phyloP scores from a whole-genome alignment of 2,113 vertebrate genomes.

The Ascaphus truei region DNA sequence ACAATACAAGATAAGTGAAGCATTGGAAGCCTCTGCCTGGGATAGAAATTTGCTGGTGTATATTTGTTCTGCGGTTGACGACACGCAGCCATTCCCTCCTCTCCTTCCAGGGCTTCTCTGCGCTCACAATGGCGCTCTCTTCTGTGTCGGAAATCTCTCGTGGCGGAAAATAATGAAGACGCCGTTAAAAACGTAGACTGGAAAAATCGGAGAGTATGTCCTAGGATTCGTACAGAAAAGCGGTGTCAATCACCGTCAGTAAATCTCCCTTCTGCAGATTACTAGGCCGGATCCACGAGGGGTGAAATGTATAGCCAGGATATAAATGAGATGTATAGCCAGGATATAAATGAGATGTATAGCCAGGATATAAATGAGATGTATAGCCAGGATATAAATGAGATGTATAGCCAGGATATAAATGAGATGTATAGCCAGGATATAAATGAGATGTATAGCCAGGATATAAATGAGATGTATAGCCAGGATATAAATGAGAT shows the following conservation, averaged over 20 bases:
- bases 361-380: too few species aligned
- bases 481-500: too few species aligned
- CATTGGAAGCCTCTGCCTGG: conserved; percentile 59
- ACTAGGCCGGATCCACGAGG: background rate
- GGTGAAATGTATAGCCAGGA: background rate
- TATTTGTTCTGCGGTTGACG: conserved; percentile 43
- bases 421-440: too few species aligned
- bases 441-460: too few species aligned
- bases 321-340: too few species aligned
- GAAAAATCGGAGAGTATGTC: background rate
- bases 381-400: too few species aligned
- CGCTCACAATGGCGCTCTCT: conserved; percentile 10
- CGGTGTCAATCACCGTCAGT: background rate
- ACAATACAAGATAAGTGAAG: conserved; percentile 75
- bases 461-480: too few species aligned
- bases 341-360: too few species aligned
- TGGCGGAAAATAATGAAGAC: conserved; percentile 24
- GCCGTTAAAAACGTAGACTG: background rate
- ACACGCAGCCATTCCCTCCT: conserved; percentile 16
- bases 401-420: too few species aligned
- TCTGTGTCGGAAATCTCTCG: conserved; percentile 25
- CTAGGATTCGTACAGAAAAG: background rate
- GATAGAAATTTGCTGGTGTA: conserved; percentile 46
- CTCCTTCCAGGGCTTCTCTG: conserved; percentile 3
- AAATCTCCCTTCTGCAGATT: background rate